Percentiles rank a stretch among this genome's conserved stretches.
These are phyloP conservation scores for Columba janthina DNA, from an alignment of 2,113 vertebrate genomes.

Conservation along the genomic window DNA sequence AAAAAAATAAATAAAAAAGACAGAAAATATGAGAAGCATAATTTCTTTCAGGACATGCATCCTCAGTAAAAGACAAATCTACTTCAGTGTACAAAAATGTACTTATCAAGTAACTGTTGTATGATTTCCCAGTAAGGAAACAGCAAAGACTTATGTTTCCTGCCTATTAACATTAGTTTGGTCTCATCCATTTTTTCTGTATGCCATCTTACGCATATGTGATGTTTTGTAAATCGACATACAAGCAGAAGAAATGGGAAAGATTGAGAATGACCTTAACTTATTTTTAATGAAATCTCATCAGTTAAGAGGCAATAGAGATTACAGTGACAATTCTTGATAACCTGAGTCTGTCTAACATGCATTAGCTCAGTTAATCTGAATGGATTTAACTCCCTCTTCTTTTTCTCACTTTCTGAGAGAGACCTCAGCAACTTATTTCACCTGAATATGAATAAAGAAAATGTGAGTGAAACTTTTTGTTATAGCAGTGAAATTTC, in stretches of 20 bases:
- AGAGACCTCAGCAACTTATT: neutral
- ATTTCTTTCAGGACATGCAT: neutral
- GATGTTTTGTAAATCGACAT: neutral
- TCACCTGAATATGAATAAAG: neutral
- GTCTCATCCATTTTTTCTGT: neutral
- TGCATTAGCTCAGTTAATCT: slow-evolving; percentile 12
- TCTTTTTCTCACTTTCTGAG: neutral
- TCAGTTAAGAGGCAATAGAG: neutral
- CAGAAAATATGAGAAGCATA: neutral
- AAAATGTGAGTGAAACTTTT: neutral
- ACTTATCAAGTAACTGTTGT: neutral
- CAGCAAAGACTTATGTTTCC: neutral
- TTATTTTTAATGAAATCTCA: neutral
- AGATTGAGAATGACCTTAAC: neutral
- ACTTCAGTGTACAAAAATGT: neutral
- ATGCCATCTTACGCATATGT: neutral
- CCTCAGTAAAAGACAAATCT: slow-evolving; percentile 46
- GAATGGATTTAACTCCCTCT: neutral
- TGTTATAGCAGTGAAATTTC: neutral
- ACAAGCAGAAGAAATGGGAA: neutral
- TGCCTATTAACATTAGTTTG: neutral
- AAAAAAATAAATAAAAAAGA: neutral
- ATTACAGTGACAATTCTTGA: neutral
- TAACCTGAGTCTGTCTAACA: neutral
- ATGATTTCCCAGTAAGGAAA: neutral